Evolutionary conservation across 2,113 vertebrate genomes (phyloP).

Genomic region (Tringa solitaria): DNA sequence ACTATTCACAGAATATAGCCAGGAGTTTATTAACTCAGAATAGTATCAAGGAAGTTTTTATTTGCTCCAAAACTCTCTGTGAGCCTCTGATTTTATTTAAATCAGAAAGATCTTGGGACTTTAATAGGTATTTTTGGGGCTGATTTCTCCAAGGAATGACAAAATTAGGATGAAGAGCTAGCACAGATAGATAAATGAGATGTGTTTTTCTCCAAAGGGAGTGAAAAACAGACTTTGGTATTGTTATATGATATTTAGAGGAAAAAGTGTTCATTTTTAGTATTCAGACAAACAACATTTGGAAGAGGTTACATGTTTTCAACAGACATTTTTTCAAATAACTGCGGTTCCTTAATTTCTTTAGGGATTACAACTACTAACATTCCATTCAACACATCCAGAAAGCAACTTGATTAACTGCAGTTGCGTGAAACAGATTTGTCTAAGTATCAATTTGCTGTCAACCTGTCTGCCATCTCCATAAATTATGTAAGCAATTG

Average conservation of each 20-base stretch:
- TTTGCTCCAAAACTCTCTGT: neutral
- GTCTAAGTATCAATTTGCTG: constrained; percentile 61
- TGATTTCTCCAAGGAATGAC: constrained; percentile 25
- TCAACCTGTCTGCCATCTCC: constrained; percentile 34
- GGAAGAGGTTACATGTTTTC: constrained; percentile 29
- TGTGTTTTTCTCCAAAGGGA: constrained; percentile 9
- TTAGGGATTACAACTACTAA: constrained; percentile 18
- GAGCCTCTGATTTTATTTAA: neutral
- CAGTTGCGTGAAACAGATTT: constrained; percentile 48
- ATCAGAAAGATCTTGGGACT: neutral
- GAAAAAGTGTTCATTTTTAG: constrained; percentile 20
- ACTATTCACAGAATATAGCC: neutral
- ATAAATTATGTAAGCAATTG: constrained; percentile 63
- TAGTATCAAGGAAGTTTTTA: neutral
- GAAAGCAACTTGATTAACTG: constrained; percentile 50
- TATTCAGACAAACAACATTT: constrained; percentile 56
- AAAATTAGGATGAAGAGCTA: constrained; percentile 52
- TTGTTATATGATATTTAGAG: constrained; percentile 27
- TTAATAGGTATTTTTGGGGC: constrained; percentile 2
- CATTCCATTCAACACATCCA: constrained; percentile 21
- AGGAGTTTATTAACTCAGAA: neutral
- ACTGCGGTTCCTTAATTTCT: constrained; percentile 52
- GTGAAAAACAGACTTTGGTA: neutral
- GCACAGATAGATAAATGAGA: constrained; percentile 16
- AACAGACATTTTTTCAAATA: constrained; percentile 50